Percentiles rank a stretch among this genome's conserved stretches.
These are phyloP conservation scores for Baccha elongata DNA, from an alignment of 2,888 invertebrate genomes.

Conservation along the genomic window DNA sequence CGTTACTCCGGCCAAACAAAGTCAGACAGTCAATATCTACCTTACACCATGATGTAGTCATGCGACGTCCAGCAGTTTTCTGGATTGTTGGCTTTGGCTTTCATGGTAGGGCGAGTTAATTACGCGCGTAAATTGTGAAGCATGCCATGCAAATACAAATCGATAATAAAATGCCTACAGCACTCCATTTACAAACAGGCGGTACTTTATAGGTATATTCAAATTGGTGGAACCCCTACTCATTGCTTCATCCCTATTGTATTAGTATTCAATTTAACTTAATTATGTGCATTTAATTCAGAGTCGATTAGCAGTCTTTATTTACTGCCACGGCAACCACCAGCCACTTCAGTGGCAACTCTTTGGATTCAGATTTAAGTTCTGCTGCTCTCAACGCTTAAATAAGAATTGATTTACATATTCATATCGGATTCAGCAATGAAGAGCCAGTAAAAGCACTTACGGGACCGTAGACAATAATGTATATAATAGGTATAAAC, in stretches of 20 bases:
- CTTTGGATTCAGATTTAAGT: neutral
- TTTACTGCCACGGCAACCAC: neutral
- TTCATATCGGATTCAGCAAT: conserved; percentile 36
- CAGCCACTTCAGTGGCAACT: neutral
- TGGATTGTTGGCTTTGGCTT: conserved; percentile 35
- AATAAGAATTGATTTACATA: conserved; percentile 59
- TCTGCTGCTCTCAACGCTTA: neutral
- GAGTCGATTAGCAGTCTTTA: conserved; percentile 55
- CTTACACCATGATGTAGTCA: neutral
- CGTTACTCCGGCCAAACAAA: neutral
- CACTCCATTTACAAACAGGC: conserved; percentile 43
- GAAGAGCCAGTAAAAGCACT: conserved; percentile 10
- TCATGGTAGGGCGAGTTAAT: conserved; percentile 40
- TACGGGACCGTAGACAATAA: conserved; percentile 21
- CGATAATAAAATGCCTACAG: conserved; percentile 51
- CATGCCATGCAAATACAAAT: conserved; percentile 39
- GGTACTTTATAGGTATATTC: conserved; percentile 43
- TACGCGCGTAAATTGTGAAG: conserved; percentile 53
- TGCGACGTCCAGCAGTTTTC: conserved; percentile 5
- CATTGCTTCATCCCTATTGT: conserved; percentile 5
- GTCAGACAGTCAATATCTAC: no score
- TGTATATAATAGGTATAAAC: conserved; percentile 41
- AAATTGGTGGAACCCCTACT: neutral
- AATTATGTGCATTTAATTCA: conserved; percentile 51
- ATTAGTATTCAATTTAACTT: conserved; percentile 55